Evolutionary conservation across 2,113 vertebrate genomes (phyloP).

Genomic region (Cavia porcellus): DNA sequence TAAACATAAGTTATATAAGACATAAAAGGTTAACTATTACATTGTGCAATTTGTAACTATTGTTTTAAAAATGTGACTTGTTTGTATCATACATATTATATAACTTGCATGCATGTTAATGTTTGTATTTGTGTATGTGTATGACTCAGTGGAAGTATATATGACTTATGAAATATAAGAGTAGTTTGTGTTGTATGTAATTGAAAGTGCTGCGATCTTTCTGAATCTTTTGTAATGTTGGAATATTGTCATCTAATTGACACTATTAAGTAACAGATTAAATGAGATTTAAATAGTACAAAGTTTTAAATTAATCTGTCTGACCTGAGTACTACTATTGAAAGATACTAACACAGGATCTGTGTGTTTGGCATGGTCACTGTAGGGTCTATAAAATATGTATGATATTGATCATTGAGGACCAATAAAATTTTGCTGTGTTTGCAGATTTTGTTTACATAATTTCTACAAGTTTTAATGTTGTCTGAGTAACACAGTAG

Average conservation of each 20-base stretch:
- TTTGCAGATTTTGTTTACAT: constrained; percentile 42
- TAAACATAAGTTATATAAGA: neutral
- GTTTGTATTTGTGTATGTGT: constrained; percentile 35
- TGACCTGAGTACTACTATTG: constrained; percentile 27
- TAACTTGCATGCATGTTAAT: neutral
- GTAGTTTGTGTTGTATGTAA: constrained; percentile 18
- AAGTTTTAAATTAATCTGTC: constrained; percentile 13
- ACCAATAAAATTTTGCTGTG: constrained; percentile 16
- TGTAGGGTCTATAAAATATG: neutral
- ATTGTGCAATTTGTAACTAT: neutral
- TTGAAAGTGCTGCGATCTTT: neutral
- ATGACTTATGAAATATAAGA: neutral
- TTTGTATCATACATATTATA: neutral
- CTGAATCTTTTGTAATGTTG: constrained; percentile 51
- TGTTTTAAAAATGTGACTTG: neutral
- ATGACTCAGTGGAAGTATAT: constrained; percentile 41
- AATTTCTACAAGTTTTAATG: constrained; percentile 40
- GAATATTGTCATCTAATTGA: neutral
- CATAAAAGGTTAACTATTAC: neutral
- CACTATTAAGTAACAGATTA: neutral
- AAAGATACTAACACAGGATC: constrained; percentile 18
- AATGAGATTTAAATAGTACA: neutral
- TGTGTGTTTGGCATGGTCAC: constrained; percentile 6
- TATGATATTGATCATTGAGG: constrained; percentile 46
- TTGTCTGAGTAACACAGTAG: constrained; percentile 47